Base-by-base conservation (phyloP, 1,140 invertebrate species). In the Pseudomyrmex cubaensis region DNA sequence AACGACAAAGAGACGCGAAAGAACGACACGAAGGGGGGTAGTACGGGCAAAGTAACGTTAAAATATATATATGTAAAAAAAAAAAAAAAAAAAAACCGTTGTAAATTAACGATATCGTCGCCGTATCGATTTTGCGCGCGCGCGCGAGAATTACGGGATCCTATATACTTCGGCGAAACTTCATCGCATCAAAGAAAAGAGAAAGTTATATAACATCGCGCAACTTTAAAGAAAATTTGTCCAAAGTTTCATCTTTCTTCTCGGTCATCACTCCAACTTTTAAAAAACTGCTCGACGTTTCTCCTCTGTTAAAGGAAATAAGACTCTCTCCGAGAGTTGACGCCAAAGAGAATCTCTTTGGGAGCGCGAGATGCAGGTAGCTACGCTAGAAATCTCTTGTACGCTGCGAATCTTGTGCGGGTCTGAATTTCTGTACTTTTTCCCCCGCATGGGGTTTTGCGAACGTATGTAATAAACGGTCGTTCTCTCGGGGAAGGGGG, bases 391-490 rank as follows among this genome's bases (percentile, higher is more conserved):
- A 22, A 52, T 22, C 13, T 67, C 12, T 35, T 25, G 3, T 9
- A 25, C 15, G 22, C 3, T 22, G 10, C n/a, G 74, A 13, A 66
- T 56, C 5, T 67, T 20, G 56, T 15, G 67, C 20, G 20, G 4
- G 3, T 10, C 17, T 10, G 13, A 62, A 75, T 75, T 25, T 62
- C 35, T 46, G n/a, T 8, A 72, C 69, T 82, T 44, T 44, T 62
- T 10, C 46, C 9, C 10, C 48, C 10, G 13, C 54, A 10, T 61
- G 8, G 35, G 66, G 2, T 66, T 54, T 66, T 7, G 25, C 25
- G 57, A 15, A 12, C 50, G 59, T 61, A 63, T n/a, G 67, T 61
- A 63, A 82, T 73, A 54, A 82, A 62, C 50, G 56, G 15, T n/a
- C 56, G 5, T 56, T 70, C 20, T 20, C 22, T 20, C 50, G 17